phyloP scores from a whole-genome alignment of 1,140 invertebrate genomes.

The Whitmania pigra region DNA sequence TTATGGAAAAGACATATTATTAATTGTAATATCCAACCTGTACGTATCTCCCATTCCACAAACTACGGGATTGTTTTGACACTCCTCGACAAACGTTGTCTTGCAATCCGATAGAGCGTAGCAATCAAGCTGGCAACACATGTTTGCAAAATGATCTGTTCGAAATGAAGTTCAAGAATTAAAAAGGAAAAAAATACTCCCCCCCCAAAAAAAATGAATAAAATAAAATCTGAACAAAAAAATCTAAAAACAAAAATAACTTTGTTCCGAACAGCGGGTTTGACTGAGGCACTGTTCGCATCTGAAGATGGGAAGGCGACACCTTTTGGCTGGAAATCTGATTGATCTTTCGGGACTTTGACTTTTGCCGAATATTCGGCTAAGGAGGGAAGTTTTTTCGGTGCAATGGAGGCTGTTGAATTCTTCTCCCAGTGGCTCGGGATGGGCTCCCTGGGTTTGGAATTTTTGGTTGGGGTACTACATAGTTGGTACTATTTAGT shows the following conservation, averaged over 20 bases:
- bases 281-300: conserved; percentile 29
- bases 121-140: conserved; percentile 34
- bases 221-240: too few relatives aligned
- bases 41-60: conserved; percentile 30
- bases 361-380: conserved; percentile 28
- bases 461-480: too few relatives aligned
- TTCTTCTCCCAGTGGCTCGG: conserved; percentile 25
- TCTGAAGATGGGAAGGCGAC: conserved; percentile 24
- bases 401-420: conserved; percentile 32
- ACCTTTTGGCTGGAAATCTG: conserved; percentile 31
- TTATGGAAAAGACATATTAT: neutral
- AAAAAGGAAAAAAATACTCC: too few relatives aligned
- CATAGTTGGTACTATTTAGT: too few relatives aligned
- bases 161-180: too few relatives aligned
- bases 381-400: conserved; percentile 29
- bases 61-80: conserved; percentile 29
- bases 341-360: conserved; percentile 26
- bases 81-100: conserved; percentile 27
- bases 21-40: neutral
- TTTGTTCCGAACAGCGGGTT: conserved; percentile 3
- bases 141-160: conserved; percentile 16
- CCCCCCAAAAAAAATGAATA: too few relatives aligned
- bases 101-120: conserved; percentile 30
- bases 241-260: neutral
- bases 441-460: conserved; percentile 23